Conservation (phyloP, 1,140 invertebrate species). For the Hermatobates lingyangjiaoensis region DNA sequence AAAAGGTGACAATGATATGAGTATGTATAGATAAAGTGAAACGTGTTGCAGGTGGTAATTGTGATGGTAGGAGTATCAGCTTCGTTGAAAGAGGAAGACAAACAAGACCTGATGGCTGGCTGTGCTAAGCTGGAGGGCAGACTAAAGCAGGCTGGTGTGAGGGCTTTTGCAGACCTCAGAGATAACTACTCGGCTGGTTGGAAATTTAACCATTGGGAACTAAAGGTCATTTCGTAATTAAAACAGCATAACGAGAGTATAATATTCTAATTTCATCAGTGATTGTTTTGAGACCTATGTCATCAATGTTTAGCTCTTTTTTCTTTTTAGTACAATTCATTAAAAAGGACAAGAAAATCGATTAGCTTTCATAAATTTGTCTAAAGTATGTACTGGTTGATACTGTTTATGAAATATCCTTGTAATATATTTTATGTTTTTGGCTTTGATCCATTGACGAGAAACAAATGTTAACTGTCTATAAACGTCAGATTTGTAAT, state of each 20-base stretch:
- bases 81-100: slow-evolving; percentile 48
- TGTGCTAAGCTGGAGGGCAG: slow-evolving; percentile 48
- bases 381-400: not conserved
- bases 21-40: no score
- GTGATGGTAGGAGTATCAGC: slow-evolving; percentile 93
- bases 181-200: slow-evolving; percentile 97
- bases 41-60: slow-evolving; percentile 76
- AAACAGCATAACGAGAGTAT: not conserved
- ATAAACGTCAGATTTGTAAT: no score
- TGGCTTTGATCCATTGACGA: no score
- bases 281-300: not conserved
- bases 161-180: slow-evolving; percentile 64
- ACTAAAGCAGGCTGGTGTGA: slow-evolving; percentile 36
- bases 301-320: no score
- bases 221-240: slow-evolving; percentile 77
- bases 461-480: no score
- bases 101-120: slow-evolving; percentile 43
- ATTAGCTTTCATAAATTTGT: not conserved
- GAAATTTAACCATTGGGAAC: slow-evolving; percentile 99
- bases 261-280: not conserved
- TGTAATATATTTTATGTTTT: no score
- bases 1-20: no score
- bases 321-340: not conserved
- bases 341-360: not conserved
- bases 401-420: not conserved